A percentile compares a stretch with the other conserved stretches of the same genome.
Evolutionary conservation across 1,140 invertebrate genomes (phyloP).

Genomic region (Chionoecetes opilio): DNA sequence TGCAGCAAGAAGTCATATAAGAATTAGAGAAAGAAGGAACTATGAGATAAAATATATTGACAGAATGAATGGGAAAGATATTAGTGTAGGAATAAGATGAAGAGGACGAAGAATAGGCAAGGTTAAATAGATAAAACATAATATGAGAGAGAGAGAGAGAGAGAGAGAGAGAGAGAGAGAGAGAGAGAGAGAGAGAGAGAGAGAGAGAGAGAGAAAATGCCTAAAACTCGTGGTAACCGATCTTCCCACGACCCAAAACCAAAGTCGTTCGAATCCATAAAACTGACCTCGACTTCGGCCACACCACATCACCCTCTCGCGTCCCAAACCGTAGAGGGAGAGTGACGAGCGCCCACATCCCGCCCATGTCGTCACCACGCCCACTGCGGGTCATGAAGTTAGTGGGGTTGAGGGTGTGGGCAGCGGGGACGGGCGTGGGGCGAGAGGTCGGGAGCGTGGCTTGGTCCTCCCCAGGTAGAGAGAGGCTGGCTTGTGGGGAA

Average conservation of each 20-base stretch:
- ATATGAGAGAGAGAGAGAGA: no score
- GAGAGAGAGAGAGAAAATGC: background rate
- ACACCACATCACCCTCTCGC: background rate
- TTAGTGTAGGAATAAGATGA: no score
- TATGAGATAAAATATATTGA: no score
- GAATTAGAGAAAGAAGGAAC: no score
- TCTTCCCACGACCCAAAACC: slow-evolving; percentile 4
- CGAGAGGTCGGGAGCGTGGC: background rate
- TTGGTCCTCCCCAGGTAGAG: background rate
- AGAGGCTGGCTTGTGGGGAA: background rate
- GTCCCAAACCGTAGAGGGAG: background rate
- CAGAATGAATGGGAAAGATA: no score
- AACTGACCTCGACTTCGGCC: background rate
- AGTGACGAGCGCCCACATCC: background rate
- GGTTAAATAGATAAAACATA: no score
- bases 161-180: no score
- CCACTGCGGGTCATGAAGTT: background rate
- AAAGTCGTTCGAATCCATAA: background rate
- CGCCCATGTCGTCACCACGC: background rate
- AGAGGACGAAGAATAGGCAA: no score
- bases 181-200: no score
- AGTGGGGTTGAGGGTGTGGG: background rate
- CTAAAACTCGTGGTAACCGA: background rate
- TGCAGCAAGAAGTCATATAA: no score
- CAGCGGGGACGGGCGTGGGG: background rate